Conservation (phyloP, 2,797 vertebrate species). For the Myiotriccus ornatus region DNA sequence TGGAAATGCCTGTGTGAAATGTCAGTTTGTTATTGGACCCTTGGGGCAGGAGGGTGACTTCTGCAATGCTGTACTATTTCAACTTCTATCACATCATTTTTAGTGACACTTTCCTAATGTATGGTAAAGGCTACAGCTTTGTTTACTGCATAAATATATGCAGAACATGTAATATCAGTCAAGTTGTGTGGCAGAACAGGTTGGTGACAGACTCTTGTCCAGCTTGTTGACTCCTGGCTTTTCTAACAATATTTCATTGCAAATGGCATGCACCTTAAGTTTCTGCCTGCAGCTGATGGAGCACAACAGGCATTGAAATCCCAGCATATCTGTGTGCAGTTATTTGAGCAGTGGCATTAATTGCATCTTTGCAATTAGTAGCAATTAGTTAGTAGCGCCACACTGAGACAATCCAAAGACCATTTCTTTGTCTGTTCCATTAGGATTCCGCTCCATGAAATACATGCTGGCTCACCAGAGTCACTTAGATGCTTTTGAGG, state of each 20-base stretch:
- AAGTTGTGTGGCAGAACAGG: background rate
- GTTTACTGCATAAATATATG: background rate
- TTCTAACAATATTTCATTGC: background rate
- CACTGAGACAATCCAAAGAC: background rate
- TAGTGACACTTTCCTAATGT: background rate
- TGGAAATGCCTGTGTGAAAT: background rate
- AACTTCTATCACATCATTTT: background rate
- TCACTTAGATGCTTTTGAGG: background rate
- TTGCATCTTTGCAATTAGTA: background rate
- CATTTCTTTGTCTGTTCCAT: background rate
- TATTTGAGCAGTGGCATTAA: background rate
- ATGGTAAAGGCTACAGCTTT: background rate
- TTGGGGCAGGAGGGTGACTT: background rate
- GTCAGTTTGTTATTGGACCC: background rate
- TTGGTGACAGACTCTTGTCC: background rate
- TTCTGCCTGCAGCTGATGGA: background rate
- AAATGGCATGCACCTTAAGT: background rate
- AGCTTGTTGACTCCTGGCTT: background rate
- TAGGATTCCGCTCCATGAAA: background rate
- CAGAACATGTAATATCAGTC: background rate
- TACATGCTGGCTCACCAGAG: background rate
- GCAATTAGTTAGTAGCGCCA: background rate
- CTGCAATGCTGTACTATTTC: background rate
- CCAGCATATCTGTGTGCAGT: background rate
- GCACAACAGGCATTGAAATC: background rate